Evolutionary conservation across 2,888 invertebrate genomes (phyloP), one percentile per base, ranked within the genome.

Genomic region (Spodoptera exigua): DNA sequence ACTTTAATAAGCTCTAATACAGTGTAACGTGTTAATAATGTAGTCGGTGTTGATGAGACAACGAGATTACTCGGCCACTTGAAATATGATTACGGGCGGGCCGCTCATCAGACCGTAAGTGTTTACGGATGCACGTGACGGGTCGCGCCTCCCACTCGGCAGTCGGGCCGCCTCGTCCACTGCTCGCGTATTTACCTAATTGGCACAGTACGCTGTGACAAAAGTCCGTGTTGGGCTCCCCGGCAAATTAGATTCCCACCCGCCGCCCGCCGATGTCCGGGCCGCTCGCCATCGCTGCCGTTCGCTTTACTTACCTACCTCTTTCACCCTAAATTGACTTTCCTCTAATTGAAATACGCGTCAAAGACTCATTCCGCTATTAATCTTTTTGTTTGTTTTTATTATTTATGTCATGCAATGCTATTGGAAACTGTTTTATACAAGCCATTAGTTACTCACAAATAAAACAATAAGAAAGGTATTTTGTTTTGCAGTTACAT

Each of bases 301-400:
- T 78, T 77, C 82, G 82, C 83, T 86, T 89, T 88, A 87, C 87
- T 90, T 89, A 91, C 89, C 91, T 89, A 91, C 89, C 91, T 90
- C 88, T 90, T 92, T 90, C 84, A 87, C 86, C 86, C 86, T 83
- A 86, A 92, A 92, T 92, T 91, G 89, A 90, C 90, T 90, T 84
- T 83, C 70, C 78, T 82, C 82, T 89, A 89, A 90, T 92, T 90
- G 80, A 87, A 89, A 89, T 87, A 88, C 82, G 83, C 80, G 82
- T 81, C 82, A 85, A 81, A 85, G 81, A 80, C 75, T 75, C 70
- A 77, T 78, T 76, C 69, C 61, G 65, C 79, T 79, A 82, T 85
- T 81, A 79, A 82, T 80, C 78, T 80, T 82, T 79, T 76, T 74
- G 61, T 74, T 68, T 76, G 66, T 63, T 67, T 74, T 72, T 70